Evolutionary conservation across 2,888 invertebrate genomes (phyloP).

Genomic region (Sinhomidia bicolor): DNA sequence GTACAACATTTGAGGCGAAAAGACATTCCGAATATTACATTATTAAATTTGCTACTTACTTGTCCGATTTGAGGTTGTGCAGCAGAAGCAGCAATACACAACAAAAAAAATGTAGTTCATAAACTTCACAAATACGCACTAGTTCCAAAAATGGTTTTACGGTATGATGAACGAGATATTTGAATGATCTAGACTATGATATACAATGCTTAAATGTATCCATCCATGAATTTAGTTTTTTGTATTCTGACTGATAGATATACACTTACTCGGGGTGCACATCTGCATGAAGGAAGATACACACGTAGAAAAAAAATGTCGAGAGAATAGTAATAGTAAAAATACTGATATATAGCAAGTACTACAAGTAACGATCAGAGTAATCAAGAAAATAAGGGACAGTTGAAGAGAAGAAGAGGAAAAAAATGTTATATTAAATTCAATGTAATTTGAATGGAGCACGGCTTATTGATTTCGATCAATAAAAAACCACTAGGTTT

Average conservation of each 20-base stretch:
- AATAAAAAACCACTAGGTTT: neutral
- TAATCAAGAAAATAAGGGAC: neutral
- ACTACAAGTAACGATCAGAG: neutral
- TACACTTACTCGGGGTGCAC: neutral
- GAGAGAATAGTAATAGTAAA: neutral
- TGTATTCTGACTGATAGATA: neutral
- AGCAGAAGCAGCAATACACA: neutral
- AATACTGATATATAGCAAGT: neutral
- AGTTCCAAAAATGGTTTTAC: neutral
- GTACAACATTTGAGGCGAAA: neutral
- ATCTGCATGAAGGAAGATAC: neutral
- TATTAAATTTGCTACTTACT: slow-evolving; percentile 1
- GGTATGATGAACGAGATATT: neutral
- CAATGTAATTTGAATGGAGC: slow-evolving; percentile 4
- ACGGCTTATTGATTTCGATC: slow-evolving; percentile 16
- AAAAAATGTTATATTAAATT: neutral
- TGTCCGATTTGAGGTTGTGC: neutral
- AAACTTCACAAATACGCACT: neutral
- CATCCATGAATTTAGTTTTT: neutral
- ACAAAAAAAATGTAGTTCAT: neutral
- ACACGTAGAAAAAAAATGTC: neutral
- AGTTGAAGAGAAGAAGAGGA: neutral
- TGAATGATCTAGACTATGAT: neutral
- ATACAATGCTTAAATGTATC: neutral
- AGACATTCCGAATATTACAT: neutral